Evolutionary conservation across 2,888 invertebrate genomes (phyloP).

Genomic region (Apodemia hepburni): DNA sequence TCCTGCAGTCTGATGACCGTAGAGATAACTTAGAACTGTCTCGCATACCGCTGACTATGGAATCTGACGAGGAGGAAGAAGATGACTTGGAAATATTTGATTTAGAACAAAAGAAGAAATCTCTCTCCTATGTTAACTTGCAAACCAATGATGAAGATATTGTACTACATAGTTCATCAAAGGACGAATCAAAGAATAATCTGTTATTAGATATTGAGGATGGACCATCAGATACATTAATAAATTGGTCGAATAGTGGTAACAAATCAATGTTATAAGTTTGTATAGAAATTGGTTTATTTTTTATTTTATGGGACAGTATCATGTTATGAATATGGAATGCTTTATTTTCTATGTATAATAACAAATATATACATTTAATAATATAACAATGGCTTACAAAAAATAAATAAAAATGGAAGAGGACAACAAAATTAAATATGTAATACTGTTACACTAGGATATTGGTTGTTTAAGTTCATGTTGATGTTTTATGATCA

Average conservation of each 20-base stretch:
- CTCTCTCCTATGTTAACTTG: conserved; percentile 66
- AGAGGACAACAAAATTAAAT: too few species aligned
- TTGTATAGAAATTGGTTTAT: background rate
- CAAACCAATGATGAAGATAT: conserved; percentile 63
- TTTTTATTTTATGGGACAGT: background rate
- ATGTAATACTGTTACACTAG: too few species aligned
- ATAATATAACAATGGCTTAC: too few species aligned
- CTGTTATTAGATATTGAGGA: conserved; percentile 68
- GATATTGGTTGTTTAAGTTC: too few species aligned
- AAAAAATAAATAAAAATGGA: too few species aligned
- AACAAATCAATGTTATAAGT: conserved; percentile 65
- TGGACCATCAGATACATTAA: conserved; percentile 53
- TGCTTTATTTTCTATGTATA: too few species aligned
- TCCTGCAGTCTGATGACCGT: conserved; percentile 66
- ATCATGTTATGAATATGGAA: background rate
- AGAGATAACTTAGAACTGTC: conserved; percentile 67
- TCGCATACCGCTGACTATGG: conserved; percentile 67
- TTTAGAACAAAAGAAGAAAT: conserved; percentile 66
- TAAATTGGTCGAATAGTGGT: conserved; percentile 64
- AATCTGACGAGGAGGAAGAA: conserved; percentile 73
- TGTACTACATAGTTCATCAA: conserved; percentile 43
- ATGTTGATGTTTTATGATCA: too few species aligned
- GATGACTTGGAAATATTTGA: conserved; percentile 75
- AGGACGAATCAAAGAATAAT: conserved; percentile 49
- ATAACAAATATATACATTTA: too few species aligned